These are phyloP conservation scores for Caenorhabditis japonica DNA, from an alignment of 2,888 invertebrate species.

Conservation along the genomic window DNA sequence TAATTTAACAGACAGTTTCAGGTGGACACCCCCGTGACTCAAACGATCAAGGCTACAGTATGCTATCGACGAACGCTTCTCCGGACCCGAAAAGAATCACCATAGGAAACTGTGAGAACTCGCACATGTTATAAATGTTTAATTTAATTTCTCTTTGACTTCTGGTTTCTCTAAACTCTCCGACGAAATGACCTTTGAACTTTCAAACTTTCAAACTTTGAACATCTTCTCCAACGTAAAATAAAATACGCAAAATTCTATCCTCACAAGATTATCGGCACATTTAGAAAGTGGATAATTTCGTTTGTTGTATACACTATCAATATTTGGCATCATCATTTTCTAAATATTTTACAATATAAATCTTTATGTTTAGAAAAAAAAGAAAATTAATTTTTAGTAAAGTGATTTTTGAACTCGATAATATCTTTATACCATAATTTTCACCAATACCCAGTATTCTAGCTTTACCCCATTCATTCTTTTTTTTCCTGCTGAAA, in stretches of 20 bases:
- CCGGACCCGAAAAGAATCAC: conserved; percentile 65
- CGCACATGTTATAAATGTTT: conserved; percentile 62
- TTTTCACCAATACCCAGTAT: conserved; percentile 16
- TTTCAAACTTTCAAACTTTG: too few relatives aligned
- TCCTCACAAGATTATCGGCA: too few relatives aligned
- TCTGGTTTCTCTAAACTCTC: neutral
- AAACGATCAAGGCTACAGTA: conserved; percentile 66
- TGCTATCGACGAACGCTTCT: conserved; percentile 64
- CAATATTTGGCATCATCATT: too few relatives aligned
- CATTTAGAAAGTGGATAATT: too few relatives aligned
- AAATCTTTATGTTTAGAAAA: neutral
- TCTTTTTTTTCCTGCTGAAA: conserved; percentile 11
- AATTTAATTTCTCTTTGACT: neutral
- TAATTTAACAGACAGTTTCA: conserved; percentile 7
- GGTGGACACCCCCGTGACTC: conserved; percentile 48
- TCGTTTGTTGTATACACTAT: too few relatives aligned
- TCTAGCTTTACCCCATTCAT: neutral
- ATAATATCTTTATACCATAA: too few relatives aligned
- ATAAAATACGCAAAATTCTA: too few relatives aligned
- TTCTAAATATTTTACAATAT: neutral
- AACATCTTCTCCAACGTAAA: too few relatives aligned
- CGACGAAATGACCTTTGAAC: too few relatives aligned
- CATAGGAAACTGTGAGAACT: conserved; percentile 66
- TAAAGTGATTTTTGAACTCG: too few relatives aligned
- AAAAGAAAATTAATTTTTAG: neutral